Base-by-base conservation (phyloP, 2,797 vertebrate genomes). In the Phalloptychus januarius region DNA sequence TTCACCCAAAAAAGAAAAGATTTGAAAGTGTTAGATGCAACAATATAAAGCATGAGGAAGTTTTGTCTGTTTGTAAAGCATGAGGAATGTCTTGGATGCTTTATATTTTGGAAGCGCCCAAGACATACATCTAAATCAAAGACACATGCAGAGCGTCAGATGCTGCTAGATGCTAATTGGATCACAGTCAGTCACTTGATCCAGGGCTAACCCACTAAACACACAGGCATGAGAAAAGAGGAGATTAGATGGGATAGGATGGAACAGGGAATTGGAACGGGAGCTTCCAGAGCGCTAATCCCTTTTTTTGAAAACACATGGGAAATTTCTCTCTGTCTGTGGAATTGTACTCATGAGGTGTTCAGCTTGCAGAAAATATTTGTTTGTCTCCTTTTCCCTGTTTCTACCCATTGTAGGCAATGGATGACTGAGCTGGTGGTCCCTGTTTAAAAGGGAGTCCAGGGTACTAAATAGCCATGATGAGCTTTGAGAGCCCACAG, bases 141-240 rank as follows among this genome's bases (percentile, higher is more conserved):
- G 67, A 75, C 78, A 74, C 84, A 42, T 74, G 69, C 50, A 61
- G 46, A 56, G 23, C 48, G 74, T 93, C 91, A 87, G 89, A 82
- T 84, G 88, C 87, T 82, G 79, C 85, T 77, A 38, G 86, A 81
- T 82, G 78, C 84, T 94, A 94, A 94, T 93, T 92, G 92, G 79
- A 95, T 95, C 87, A 85, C 83, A 73, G 84, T 88, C 84, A 78
- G 71, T 67, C 56, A 77, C 89, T 83, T 87, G 88, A 94, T 91
- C 92, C 87, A 65, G 69, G 44, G 82, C 85, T 93, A 91, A 93
- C 92, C 91, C 75, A 80, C 84, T 91, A 84, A 90, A 90, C 85
- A 81, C 85, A 82, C n/a, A 61, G 81, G 78, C 87, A 75, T 36
- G 79, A 79, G 86, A 80, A 74, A 80, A 80, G 85, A 80, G 71